Evolutionary conservation across 2,113 vertebrate species (phyloP).

Genomic region (Myiopsitta monachus): DNA sequence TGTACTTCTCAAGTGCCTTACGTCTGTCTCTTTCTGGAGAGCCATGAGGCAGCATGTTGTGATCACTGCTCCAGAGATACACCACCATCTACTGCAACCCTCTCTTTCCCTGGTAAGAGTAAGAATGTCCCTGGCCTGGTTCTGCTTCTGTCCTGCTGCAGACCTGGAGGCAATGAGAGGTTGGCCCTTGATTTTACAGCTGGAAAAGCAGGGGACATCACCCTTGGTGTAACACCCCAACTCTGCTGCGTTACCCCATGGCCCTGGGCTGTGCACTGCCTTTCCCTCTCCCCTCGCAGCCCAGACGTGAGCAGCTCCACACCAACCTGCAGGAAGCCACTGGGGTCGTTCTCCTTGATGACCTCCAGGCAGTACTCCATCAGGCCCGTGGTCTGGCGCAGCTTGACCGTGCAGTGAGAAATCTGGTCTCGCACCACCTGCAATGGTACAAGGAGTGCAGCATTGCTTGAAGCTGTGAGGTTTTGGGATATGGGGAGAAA

Average conservation of each 20-base stretch:
- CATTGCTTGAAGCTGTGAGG: neutral
- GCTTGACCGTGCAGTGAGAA: constrained; percentile 95
- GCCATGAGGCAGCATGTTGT: accelerated
- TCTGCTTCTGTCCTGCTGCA: neutral
- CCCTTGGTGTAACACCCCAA: neutral
- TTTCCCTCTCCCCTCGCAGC: accelerated
- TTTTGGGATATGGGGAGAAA: neutral
- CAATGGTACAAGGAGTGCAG: neutral
- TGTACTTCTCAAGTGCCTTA: neutral
- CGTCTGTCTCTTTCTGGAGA: neutral
- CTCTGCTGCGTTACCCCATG: accelerated
- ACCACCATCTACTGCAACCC: neutral
- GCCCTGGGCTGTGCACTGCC: no score
- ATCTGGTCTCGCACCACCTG: constrained; percentile 99
- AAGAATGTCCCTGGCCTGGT: accelerated
- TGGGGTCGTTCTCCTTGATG: constrained; percentile 98
- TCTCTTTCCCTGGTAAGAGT: neutral
- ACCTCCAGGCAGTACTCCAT: constrained; percentile 99
- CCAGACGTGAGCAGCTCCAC: neutral
- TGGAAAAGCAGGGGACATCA: neutral
- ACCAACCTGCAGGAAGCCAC: constrained; percentile 93
- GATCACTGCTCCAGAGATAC: neutral
- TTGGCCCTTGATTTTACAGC: neutral
- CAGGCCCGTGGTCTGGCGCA: constrained; percentile 96
- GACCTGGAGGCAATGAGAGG: neutral